Evolutionary conservation across 2,888 invertebrate genomes (phyloP), one percentile per base, ranked within the genome.

Genomic region (Pristionchus mayeri): DNA sequence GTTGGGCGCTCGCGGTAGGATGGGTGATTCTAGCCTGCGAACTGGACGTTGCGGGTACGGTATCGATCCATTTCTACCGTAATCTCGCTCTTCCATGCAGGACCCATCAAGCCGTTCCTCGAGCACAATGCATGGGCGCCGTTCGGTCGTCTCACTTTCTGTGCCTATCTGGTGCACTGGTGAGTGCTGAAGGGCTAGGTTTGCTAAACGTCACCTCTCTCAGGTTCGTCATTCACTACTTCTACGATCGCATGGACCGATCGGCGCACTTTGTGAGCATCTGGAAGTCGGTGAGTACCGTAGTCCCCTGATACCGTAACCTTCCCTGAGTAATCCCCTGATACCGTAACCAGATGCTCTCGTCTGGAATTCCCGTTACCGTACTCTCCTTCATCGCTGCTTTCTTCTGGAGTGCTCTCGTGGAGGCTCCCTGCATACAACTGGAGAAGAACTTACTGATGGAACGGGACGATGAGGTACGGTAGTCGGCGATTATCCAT

Each of bases 21-120:
- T 80, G 80, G 80, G 80, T 80, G 16, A 80, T 80, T 57, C 57
- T 80, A n/a, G 80, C 80, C 3, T 80, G 80, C 27, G 57, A 80
- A 9, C 16, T 57, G n/a, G 80, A 80, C 37, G 24, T n/a, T 3
- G 80, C 80, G 21, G 80, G 80, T 80, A 57, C 80, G 57, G 40
- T 80, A 44, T 13, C 24, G 34, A 79, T 78, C 37, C 13, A 24
- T 40, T 4, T 11, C 24, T 75, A 27, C 44, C 75, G 48, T 40
- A 75, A 52, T 44, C 40, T 9, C 2, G 9, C 9, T 48, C 34
- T 21, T 78, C 50, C 30, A 6, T 50, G 11, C 57, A 80, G 80
- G 80, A 37, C 80, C 80, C 1, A 57, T 80, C 57, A 57, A 54
- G 24, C 37, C 54, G 1, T 54, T 80, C 37, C 54, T 80, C 37